Conservation (phyloP, 1,140 invertebrate genomes). For the Ridgeia piscesae region DNA sequence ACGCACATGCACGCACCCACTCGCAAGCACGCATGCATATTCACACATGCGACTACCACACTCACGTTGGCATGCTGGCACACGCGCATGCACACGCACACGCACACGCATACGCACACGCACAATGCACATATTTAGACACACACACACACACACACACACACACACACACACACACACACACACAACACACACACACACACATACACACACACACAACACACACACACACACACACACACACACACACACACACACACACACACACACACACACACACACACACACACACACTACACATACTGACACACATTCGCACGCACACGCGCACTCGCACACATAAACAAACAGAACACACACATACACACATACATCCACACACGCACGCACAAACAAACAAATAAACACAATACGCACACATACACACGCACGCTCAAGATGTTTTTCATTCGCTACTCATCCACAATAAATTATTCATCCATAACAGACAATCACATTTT, state of each 20-base stretch:
- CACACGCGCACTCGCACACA: neutral
- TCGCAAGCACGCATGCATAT: neutral
- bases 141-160: neutral
- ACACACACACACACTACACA: neutral
- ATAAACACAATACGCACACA: neutral
- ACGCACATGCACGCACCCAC: neutral
- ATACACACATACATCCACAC: neutral
- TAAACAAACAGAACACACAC: neutral
- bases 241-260: too few species aligned
- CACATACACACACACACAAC: too few species aligned
- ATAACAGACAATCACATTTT: neutral
- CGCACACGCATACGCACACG: neutral
- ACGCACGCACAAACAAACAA: neutral
- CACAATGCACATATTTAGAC: neutral
- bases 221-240: neutral
- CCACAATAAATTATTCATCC: neutral
- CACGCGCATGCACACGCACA: too few species aligned
- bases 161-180: neutral
- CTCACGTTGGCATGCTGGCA: neutral
- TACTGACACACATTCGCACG: neutral
- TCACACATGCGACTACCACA: constrained; percentile 5
- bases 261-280: neutral
- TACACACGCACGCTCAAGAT: neutral
- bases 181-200: neutral
- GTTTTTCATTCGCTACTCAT: neutral